Base-by-base conservation (phyloP, 2,888 invertebrate species). In the Brenthis ino region DNA sequence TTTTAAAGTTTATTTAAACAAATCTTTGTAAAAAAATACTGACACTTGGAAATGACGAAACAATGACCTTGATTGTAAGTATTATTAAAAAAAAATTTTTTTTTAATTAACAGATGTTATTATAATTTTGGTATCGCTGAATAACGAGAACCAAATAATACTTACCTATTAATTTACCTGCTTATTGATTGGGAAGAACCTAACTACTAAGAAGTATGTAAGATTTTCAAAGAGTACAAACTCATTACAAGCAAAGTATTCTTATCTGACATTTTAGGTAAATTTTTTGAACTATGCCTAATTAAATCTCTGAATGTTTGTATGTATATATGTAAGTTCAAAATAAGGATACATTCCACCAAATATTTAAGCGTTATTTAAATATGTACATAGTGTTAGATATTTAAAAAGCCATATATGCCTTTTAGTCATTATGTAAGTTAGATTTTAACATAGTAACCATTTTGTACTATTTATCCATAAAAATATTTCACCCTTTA, bases 401-500 rank as follows among this genome's bases (percentile, higher is more conserved):
- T 76, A 77, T 74, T 66, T 77, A 76, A 66, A 75, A 83, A 77
- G 86, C 87, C 88, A 87, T 87, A 79, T 74, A 81, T 87, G 88
- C 88, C 89, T 87, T 87, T 76, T 86, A 87, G 86, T 86, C 82
- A 82, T 80, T 81, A 81, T 71, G 63, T 73, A 76, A 53, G 65
- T 70, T 60, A 68, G 63, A 65, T n/a, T 48, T 13, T 48, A 51
- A 63, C n/a, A 54, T 54, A 54, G 11, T n/a, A 47, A 28, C 24
- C 68, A 55, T 60, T 55, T 55, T 70, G 48, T 60, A 64, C 47
- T 66, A 65, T 67, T 67, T 47, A 54, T 16, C 14, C 3, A 33
- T 65, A 8, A 51, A 50, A 48, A 16, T 16, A n/a, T 51, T 13
- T 51, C 14, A 13, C 0, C 51, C 51, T 28, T 28, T 28, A 28